Evolutionary conservation across 2,113 vertebrate species (phyloP), one percentile per base, ranked within the genome.

Genomic region (Morone saxatilis): DNA sequence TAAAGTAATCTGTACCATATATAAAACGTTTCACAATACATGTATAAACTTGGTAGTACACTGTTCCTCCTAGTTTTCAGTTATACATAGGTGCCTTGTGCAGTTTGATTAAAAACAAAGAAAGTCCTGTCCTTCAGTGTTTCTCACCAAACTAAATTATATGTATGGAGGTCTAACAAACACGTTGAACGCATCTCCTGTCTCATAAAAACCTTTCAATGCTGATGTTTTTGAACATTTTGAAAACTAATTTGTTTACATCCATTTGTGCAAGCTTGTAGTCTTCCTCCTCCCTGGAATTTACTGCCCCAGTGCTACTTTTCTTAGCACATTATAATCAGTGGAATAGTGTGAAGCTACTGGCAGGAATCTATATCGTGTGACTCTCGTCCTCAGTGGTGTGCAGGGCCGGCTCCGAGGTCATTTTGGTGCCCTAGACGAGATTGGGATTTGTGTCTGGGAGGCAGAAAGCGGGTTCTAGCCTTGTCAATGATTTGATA

Each of bases 331-430:
- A 62, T 50, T 11, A 71, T 73, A 77, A 71, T 79, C 76, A 73
- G 78, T 16, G 22, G 67, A 84, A 71, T 54, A 57, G 86, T 80
- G 75, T 77, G 67, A 88, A 81, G 76, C 74, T 71, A 51, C 45
- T 66, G 78, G 77, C 61, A 77, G 59, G 69, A 82, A 71, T 36
- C 7, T 66, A 8, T 19, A 22, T 57, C 5, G 43, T 76, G 60
- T 41, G 40, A 76, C 50, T 86, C 1, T 5, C 12, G 5, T 61
- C 62, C 61, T 54, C 41, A 6, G 48, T 43, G 65, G 22, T 66
- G 65, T 25, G 45, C 65, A 76, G 31, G 31, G 31, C 31, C 31
- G 31, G 31, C 31, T 31, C 31, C 31, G 31, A 3, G 31, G 31
- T 2, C 31, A 31, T 31, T 31, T 31, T 31, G 31, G 31, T 31